Evolutionary conservation across 1,140 invertebrate species (phyloP).

Genomic region (Brachionus asplanchnoidis): DNA sequence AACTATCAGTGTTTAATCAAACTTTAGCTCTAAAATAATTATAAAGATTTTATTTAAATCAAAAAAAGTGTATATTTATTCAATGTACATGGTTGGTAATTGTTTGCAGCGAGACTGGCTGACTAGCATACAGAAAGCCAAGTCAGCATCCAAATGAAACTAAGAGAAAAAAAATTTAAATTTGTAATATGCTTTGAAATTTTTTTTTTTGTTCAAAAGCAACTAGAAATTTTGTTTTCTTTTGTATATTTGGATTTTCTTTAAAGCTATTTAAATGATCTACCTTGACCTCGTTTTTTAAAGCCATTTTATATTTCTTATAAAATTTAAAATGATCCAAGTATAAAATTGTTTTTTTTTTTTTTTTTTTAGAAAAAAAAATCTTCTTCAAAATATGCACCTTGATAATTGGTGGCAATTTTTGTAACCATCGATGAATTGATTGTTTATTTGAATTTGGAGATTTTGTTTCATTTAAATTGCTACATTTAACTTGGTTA

Average conservation of each 20-base stretch:
- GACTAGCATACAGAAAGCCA: neutral
- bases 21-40: slow-evolving; percentile 1
- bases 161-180: neutral
- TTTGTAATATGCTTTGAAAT: neutral
- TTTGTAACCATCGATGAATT: neutral
- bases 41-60: neutral
- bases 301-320: neutral
- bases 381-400: neutral
- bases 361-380: neutral
- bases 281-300: neutral
- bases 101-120: neutral
- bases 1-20: slow-evolving; percentile 2
- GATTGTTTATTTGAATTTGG: neutral
- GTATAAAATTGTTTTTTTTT: neutral
- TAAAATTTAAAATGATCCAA: neutral
- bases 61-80: neutral
- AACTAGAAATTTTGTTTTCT: neutral
- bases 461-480: neutral
- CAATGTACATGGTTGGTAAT: neutral
- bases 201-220: neutral
- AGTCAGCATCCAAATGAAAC: neutral
- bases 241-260: slow-evolving; percentile 11
- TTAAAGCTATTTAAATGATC: neutral
- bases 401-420: neutral
- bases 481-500: neutral